Evolutionary conservation across 2,113 vertebrate species (phyloP).

Genomic region (Anguilla rostrata): DNA sequence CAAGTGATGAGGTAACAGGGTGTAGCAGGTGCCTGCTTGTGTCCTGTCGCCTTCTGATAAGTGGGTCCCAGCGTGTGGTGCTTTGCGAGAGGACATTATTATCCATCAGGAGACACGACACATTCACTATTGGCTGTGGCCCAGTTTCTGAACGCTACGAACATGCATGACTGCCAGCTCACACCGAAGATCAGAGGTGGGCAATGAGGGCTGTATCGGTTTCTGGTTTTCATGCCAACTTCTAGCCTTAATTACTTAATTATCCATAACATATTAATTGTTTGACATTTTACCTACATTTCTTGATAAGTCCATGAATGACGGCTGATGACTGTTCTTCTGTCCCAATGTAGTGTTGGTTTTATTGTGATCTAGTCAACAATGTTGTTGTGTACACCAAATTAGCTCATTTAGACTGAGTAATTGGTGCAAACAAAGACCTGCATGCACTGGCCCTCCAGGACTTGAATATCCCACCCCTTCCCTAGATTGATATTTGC

Average conservation of each 20-base stretch:
- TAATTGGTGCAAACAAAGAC: not conserved
- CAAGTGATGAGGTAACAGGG: not conserved
- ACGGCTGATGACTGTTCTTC: too few species aligned
- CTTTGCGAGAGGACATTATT: not conserved
- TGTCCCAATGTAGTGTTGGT: too few species aligned
- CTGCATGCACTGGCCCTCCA: not conserved
- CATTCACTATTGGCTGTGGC: not conserved
- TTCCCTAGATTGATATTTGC: too few species aligned
- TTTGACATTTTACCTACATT: too few species aligned
- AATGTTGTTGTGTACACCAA: not conserved
- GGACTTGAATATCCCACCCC: too few species aligned
- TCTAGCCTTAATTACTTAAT: too few species aligned
- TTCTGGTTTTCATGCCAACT: too few species aligned
- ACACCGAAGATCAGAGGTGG: too few species aligned
- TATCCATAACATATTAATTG: too few species aligned
- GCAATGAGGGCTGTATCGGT: too few species aligned
- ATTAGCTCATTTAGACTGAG: not conserved
- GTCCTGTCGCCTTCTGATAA: not conserved
- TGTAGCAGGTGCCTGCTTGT: not conserved
- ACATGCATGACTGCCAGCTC: not conserved
- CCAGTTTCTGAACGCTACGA: not conserved
- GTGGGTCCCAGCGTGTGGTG: not conserved
- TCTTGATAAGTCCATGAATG: too few species aligned
- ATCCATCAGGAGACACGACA: not conserved
- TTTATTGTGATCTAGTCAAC: too few species aligned